Evolutionary conservation across 1,140 invertebrate species (phyloP), one percentile per base, ranked within the genome.

Genomic region (Grapholita molesta): DNA sequence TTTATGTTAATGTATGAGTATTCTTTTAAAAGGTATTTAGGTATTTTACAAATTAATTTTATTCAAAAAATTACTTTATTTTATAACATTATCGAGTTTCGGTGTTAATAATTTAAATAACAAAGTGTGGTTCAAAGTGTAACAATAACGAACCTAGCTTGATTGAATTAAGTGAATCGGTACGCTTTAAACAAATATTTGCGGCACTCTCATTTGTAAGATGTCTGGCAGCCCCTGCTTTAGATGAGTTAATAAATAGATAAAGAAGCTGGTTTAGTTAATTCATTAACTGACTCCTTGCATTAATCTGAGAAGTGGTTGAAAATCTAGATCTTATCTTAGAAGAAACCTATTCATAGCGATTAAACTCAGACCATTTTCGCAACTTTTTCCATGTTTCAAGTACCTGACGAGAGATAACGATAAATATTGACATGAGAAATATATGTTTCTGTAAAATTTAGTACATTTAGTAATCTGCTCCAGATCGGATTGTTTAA

Each of bases 231-330:
- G 74, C 42, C 18, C 67, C 75, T 69, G 84, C 79, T 79, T 82
- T 81, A 88, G 85, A 90, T 84, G 88, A 91, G 90, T 91, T 90
- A 91, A 90, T 90, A 90, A 89, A 85, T 80, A 90, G 88, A 89
- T 91, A 91, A 91, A 91, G 89, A 89, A 91, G 89, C 88, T 89
- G 81, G 76, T 68, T 83, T 83, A 77, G 72, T 90, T 89, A 90
- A 92, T 92, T 92, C 87, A 91, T 90, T 91, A 91, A 92, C 91
- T 92, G 89, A 92, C 84, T 86, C 91, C 91, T 91, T 92, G 91
- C 12, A 12, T 2, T 30, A 30, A 30, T 30, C 28, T 3, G 28
- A 3, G 7, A 3, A 7, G 28, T 30, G 28, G 3, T 3, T 7
- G 28, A 7, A 30, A 30, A n/a, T n/a, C n/a, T 30, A 3, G 3